Evolutionary conservation across 2,797 vertebrate species (phyloP).

Genomic region (Prunella strophiata): DNA sequence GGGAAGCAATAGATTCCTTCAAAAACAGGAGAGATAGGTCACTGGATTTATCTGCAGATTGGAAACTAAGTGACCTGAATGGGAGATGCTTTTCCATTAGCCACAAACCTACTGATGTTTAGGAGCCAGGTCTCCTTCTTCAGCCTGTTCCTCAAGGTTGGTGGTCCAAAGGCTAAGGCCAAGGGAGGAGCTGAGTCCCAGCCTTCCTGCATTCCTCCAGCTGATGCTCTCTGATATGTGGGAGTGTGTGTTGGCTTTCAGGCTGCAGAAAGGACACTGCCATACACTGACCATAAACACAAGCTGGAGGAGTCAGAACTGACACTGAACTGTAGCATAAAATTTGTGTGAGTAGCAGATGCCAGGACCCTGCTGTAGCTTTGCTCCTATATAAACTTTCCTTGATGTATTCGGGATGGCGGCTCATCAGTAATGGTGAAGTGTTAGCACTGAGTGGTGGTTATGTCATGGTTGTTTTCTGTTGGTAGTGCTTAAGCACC

Average conservation of each 20-base stretch:
- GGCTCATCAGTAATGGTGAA: background rate
- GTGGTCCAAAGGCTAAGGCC: background rate
- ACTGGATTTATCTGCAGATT: background rate
- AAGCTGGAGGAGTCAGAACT: background rate
- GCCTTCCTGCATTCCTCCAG: background rate
- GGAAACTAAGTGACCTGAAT: background rate
- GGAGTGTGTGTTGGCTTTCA: background rate
- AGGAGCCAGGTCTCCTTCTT: background rate
- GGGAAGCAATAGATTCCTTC: background rate
- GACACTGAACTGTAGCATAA: background rate
- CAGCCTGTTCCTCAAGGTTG: conserved; percentile 18
- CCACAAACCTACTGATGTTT: background rate
- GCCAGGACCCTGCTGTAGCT: background rate
- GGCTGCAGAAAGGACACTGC: background rate
- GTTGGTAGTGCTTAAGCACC: background rate
- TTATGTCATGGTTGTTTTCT: background rate
- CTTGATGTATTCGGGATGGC: background rate
- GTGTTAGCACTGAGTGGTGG: background rate
- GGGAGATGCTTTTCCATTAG: conserved; percentile 15
- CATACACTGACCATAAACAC: background rate
- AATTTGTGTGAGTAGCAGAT: background rate
- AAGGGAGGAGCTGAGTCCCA: conserved; percentile 5
- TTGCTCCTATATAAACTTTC: background rate
- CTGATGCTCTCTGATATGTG: background rate
- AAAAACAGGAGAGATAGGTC: background rate